Conservation (phyloP, 2,797 vertebrate species). For the Centropyge bicolor region DNA sequence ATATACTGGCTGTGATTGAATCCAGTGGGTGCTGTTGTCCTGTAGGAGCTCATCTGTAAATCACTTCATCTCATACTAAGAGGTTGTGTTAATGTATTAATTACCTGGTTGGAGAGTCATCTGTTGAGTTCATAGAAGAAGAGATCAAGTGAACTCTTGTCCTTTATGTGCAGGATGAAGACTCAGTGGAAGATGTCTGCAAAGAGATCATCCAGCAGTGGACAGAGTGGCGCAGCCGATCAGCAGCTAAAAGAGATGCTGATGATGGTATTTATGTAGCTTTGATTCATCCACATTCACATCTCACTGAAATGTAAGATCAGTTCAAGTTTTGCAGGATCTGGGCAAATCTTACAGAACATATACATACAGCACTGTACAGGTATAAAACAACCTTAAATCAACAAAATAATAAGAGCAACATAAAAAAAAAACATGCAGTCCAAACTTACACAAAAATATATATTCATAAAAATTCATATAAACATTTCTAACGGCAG, state of each 20-base stretch:
- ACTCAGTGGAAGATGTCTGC: slow-evolving; percentile 89
- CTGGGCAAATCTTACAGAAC: background rate
- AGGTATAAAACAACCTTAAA: background rate
- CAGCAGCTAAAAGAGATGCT: slow-evolving; percentile 71
- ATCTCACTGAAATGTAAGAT: background rate
- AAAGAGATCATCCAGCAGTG: slow-evolving; percentile 92
- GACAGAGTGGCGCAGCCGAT: slow-evolving; percentile 82
- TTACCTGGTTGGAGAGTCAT: background rate
- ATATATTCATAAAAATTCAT: background rate
- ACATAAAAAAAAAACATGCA: background rate
- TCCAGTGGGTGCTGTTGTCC: background rate
- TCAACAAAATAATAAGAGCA: background rate
- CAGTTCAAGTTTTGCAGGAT: background rate
- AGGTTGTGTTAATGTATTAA: background rate
- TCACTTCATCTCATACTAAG: background rate
- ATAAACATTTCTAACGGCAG: background rate
- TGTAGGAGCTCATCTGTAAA: background rate
- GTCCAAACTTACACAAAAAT: background rate
- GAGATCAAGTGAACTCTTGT: background rate
- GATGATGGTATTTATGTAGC: slow-evolving; percentile 84
- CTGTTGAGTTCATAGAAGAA: no score
- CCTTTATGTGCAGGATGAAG: slow-evolving; percentile 89
- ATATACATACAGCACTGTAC: background rate
- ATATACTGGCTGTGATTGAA: background rate
- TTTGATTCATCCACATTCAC: background rate